Evolutionary conservation across 2,113 vertebrate species (phyloP), one percentile per base, ranked within the genome.

Genomic region (Phoenicopterus ruber): DNA sequence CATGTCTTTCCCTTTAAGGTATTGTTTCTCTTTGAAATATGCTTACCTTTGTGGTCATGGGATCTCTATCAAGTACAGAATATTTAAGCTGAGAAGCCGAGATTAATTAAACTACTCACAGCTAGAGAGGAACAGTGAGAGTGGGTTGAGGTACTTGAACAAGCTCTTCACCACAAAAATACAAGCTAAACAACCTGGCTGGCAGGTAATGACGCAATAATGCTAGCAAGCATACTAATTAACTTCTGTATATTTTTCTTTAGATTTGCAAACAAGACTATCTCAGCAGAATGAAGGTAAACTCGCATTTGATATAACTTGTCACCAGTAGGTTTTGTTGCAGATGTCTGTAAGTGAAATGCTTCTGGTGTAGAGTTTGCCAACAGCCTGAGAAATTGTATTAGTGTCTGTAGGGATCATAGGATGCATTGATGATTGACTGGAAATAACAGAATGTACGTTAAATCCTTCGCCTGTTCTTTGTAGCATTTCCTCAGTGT

Each of bases 261-360:
- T 90, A 99, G 98, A 99, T 98, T 97, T 99, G 95, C 98, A 99
- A 94, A 98, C 98, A 2, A 98, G 98, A 95, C 98, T 99, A 83
- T 98, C 98, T 73, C 98, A 99, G 95, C 98, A 98, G 96, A 98
- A 97, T 90, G 98, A 99, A 98, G 98, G 98, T 99, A 98, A 98
- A 96, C 44, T 81, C 55, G 36, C 88, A 22, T 74, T 95, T 97
- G 24, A 70, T 90, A 8, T 6, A 15, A 16, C 38, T 83, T 76
- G n/a, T 42, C 22, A 19, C 44, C 50, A 55, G 6, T 50, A 31
- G 57, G 25, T 49, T 79, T 76, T 84, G 57, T 62, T 81, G 47
- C 25, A 59, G 8, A 13, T 57, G 17, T 67, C 25, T 42, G 0
- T 42, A 28, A 40, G 26, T n/a, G 11, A 82, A 84, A 38, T 61